Conservation (phyloP, 2,113 vertebrate species). For the Alectura lathami region DNA sequence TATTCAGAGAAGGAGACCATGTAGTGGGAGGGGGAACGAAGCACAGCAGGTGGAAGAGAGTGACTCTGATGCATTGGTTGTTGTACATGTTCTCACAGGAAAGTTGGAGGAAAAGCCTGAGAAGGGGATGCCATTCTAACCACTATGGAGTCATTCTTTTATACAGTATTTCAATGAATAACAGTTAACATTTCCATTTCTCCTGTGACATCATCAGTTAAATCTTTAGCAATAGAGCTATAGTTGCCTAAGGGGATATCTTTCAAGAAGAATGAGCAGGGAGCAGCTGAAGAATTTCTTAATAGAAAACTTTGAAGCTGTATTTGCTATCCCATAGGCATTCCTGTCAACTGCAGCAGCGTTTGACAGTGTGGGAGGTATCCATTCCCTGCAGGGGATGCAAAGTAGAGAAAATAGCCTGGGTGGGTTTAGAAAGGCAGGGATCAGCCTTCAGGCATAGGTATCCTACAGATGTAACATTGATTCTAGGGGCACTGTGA, state of each 20-base stretch:
- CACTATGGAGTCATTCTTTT: background rate
- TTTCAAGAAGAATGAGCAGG: slow-evolving; percentile 48
- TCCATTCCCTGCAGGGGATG: slow-evolving; percentile 19
- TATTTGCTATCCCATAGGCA: slow-evolving; percentile 45
- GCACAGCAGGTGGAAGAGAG: background rate
- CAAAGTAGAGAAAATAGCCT: slow-evolving; percentile 6
- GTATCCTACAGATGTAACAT: slow-evolving; percentile 24
- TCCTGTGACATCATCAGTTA: slow-evolving; percentile 17
- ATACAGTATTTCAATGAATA: background rate
- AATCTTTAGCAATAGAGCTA: slow-evolving; percentile 24
- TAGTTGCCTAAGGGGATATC: slow-evolving; percentile 32
- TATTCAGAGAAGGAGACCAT: background rate
- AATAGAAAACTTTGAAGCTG: slow-evolving; percentile 48
- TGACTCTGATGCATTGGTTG: background rate
- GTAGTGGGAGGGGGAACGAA: background rate
- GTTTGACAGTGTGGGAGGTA: slow-evolving; percentile 47
- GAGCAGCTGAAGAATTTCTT: slow-evolving; percentile 30
- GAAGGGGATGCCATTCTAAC: background rate
- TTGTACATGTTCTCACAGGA: background rate
- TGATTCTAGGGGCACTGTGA: slow-evolving; percentile 27
- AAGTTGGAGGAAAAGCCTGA: background rate
- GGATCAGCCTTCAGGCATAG: background rate
- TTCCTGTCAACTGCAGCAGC: slow-evolving; percentile 39
- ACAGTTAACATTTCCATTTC: slow-evolving; percentile 24
- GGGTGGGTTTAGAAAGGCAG: slow-evolving; percentile 33